Conservation (phyloP, 2,888 invertebrate species). For the Drepana falcataria region DNA sequence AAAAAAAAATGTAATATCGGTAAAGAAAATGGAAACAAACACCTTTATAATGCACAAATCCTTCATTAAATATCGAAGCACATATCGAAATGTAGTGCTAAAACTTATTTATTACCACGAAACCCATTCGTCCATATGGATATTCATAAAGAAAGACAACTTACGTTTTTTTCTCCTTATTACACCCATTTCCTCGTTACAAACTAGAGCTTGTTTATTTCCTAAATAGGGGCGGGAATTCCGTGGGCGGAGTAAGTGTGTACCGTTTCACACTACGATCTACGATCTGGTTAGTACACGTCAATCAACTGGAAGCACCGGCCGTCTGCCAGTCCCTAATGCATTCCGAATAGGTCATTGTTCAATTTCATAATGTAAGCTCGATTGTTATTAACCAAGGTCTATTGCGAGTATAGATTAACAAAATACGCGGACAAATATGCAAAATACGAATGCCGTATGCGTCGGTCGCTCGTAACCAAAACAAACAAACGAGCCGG, state of each 20-base stretch:
- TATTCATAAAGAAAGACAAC: conserved; percentile 43
- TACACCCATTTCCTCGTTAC: conserved; percentile 64
- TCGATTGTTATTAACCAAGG: conserved; percentile 7
- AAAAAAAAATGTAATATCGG: too few relatives aligned
- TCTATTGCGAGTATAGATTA: conserved; percentile 16
- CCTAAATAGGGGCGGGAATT: conserved; percentile 39
- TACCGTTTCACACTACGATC: conserved; percentile 37
- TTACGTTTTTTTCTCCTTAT: conserved; percentile 74
- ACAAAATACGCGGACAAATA: too few relatives aligned
- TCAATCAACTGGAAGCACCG: conserved; percentile 52
- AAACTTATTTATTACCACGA: not conserved
- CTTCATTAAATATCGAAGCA: not conserved
- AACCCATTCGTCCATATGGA: conserved; percentile 13
- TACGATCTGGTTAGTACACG: conserved; percentile 40
- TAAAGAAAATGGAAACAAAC: too few relatives aligned
- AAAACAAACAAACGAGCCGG: conserved; percentile 45
- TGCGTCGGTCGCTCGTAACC: conserved; percentile 15
- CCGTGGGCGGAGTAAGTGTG: conserved; percentile 33
- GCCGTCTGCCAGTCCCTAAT: conserved; percentile 48
- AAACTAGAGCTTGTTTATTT: conserved; percentile 42
- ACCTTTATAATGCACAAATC: too few relatives aligned
- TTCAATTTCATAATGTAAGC: conserved; percentile 32
- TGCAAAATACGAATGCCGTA: not conserved
- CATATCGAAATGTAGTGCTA: not conserved
- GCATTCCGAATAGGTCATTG: conserved; percentile 65